A percentile compares a stretch with the other conserved stretches of the same genome.
Evolutionary conservation across 2,888 invertebrate genomes (phyloP).

Genomic region (Ennomos quercinarius): DNA sequence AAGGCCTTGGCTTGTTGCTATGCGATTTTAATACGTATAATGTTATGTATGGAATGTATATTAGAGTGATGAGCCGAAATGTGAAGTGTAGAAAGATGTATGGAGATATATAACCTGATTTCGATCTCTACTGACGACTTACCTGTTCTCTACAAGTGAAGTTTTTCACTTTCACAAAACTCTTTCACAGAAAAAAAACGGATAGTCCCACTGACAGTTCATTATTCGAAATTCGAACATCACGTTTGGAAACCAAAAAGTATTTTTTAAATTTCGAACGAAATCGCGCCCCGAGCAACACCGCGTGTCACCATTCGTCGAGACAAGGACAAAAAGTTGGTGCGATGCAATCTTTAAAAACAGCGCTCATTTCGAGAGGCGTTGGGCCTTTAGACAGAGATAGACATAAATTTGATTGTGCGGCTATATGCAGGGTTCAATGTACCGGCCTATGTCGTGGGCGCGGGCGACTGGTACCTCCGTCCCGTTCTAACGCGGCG

Average conservation of each 20-base stretch:
- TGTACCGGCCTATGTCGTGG: constrained; percentile 78
- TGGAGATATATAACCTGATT: constrained; percentile 1
- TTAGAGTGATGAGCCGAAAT: not conserved
- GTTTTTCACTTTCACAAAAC: constrained; percentile 6
- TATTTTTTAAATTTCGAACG: constrained; percentile 42
- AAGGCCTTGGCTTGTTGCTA: too few species aligned
- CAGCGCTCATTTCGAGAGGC: constrained; percentile 48
- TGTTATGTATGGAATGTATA: too few species aligned
- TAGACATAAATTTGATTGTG: constrained; percentile 53
- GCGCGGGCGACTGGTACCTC: constrained; percentile 67
- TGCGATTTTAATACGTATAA: too few species aligned
- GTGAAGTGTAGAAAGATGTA: not conserved
- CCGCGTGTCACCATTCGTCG: constrained; percentile 40
- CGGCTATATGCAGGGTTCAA: constrained; percentile 70
- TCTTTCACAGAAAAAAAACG: constrained; percentile 5
- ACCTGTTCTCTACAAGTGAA: constrained; percentile 6
- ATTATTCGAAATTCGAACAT: constrained; percentile 21
- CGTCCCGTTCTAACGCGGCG: constrained; percentile 53
- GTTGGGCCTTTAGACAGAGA: constrained; percentile 63
- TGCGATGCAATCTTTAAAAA: constrained; percentile 50
- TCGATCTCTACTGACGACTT: not conserved
- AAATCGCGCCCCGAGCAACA: constrained; percentile 38
- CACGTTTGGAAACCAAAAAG: constrained; percentile 19
- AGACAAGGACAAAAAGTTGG: constrained; percentile 38
- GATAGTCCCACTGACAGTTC: constrained; percentile 16